Evolutionary conservation across 2,113 vertebrate species (phyloP), one percentile per base, ranked within the genome.

Genomic region (Chinchilla lanigera): DNA sequence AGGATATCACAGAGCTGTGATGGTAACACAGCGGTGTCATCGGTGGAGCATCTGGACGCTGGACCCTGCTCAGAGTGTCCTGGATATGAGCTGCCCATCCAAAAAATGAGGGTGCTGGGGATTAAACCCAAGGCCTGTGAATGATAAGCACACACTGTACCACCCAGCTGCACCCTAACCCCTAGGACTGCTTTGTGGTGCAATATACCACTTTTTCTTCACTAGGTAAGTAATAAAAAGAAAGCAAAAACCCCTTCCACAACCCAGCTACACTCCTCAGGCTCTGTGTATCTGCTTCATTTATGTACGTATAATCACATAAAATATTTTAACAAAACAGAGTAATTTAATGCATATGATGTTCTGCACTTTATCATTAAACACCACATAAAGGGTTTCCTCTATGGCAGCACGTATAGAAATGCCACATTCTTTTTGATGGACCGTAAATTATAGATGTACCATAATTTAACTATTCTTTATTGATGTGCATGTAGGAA

Each of bases 311-410:
- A 56, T 71, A 97, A 90, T 92, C n/a, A 26, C 63, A 86, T 78
- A 77, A 92, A 90, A 75, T 86, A 77, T 63, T 96, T 92, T 85
- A n/a, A 47, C 81, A 90, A 95, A 92, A 58, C 56, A 71, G 54
- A 73, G n/a, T 78, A 93, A 88, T 90, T 81, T 52, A 95, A 89
- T 94, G 78, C 38, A 17, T 20, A 90, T 5, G 44, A 26, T 83
- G 91, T 54, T 58, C 86, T 96, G 95, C 10, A 44, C 52, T 96
- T 87, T n/a, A 13, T 97, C 93, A 90, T 58, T 77, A 44, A 93
- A 7, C 16, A 60, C 63, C 22, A 47, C 16, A 16, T 14, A 73
- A 84, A 94, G 50, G 35, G 38, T 60, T 94, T 93, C 61, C 81
- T 85, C 41, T 61, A 22, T 38, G 63, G 71, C 28, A 75, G 26